Percentiles rank a stretch among this genome's conserved stretches.
Conservation (phyloP, 2,888 invertebrate species). For the Apamea epomidion region DNA sequence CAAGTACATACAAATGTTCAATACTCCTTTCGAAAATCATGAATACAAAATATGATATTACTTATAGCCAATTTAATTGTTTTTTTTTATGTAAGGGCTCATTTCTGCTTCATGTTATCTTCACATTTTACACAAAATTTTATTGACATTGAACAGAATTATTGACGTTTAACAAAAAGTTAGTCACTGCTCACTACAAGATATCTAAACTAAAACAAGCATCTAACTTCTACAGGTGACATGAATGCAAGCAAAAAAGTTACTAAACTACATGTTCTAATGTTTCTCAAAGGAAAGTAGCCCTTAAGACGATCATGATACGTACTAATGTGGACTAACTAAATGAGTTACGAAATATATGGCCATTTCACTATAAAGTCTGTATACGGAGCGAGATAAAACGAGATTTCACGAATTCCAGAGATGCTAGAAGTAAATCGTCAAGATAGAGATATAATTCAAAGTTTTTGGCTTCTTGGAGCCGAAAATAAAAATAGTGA, state of each 20-base stretch:
- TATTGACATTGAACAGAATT: constrained; percentile 33
- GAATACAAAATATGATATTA: neutral
- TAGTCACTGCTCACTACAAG: constrained; percentile 72
- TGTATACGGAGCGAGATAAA: constrained; percentile 51
- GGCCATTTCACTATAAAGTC: constrained; percentile 20
- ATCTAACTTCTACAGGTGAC: constrained; percentile 68
- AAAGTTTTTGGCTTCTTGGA: neutral
- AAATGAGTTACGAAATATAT: constrained; percentile 49
- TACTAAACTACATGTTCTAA: constrained; percentile 60
- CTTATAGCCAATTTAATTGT: neutral
- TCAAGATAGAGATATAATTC: no score
- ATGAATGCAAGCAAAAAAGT: constrained; percentile 65
- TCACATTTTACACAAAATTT: constrained; percentile 18
- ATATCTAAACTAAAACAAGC: constrained; percentile 63
- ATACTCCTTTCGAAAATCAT: neutral
- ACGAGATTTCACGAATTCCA: neutral
- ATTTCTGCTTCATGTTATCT: constrained; percentile 13
- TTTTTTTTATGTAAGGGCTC: constrained; percentile 59
- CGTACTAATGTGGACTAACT: constrained; percentile 48
- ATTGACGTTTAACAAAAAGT: constrained; percentile 61
- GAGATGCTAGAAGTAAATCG: neutral
- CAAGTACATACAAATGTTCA: neutral
- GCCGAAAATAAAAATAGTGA: neutral
- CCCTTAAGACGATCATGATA: constrained; percentile 48
- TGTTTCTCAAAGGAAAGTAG: constrained; percentile 55